A percentile compares a stretch with the other conserved stretches of the same genome.
Evolutionary conservation across 2,113 vertebrate genomes (phyloP).

Genomic region (Marmota monax): DNA sequence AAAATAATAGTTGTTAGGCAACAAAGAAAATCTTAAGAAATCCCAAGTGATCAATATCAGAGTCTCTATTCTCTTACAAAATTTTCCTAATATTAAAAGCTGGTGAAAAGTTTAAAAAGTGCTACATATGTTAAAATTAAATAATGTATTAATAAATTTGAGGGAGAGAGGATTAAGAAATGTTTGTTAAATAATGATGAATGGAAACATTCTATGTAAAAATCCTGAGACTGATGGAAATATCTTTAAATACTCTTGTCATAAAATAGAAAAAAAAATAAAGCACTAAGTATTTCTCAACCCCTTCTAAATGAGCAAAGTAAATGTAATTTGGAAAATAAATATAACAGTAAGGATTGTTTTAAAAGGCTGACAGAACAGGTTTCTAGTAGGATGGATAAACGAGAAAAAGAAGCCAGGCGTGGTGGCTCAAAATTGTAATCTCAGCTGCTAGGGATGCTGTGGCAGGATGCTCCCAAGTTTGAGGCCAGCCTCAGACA

Average conservation of each 20-base stretch:
- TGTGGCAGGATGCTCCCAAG: background rate
- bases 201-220: background rate
- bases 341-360: background rate
- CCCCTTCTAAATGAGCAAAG: background rate
- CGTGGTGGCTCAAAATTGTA: background rate
- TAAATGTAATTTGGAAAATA: background rate
- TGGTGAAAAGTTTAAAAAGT: background rate
- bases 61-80: background rate
- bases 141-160: background rate
- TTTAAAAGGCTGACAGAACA: background rate
- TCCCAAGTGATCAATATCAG: background rate
- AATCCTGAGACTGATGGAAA: background rate
- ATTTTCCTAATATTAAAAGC: background rate
- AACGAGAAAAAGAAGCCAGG: background rate
- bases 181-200: background rate
- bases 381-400: background rate
- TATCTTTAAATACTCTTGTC: background rate
- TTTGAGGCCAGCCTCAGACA: background rate
- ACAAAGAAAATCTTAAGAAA: background rate
- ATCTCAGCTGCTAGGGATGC: background rate
- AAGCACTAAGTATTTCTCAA: background rate
- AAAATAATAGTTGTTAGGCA: background rate
- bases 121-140: background rate
- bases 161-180: background rate
- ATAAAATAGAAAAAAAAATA: background rate